Evolutionary conservation across 2,797 vertebrate genomes (phyloP).

Genomic region (Salarias fasciatus): DNA sequence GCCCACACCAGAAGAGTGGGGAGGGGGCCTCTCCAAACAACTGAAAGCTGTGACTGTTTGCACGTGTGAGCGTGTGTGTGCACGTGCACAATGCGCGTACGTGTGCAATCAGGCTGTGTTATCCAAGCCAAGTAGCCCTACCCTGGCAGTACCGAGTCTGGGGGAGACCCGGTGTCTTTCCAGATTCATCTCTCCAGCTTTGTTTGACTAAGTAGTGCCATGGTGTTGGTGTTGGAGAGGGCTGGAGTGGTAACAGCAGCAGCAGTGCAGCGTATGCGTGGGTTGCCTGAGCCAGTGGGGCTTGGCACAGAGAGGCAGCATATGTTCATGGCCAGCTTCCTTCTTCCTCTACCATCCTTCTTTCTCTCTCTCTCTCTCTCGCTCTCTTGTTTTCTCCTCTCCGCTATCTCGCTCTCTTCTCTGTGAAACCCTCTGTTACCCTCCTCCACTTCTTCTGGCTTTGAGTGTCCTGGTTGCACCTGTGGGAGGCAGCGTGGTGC

Average conservation of each 20-base stretch:
- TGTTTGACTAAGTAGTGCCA: conserved; percentile 79
- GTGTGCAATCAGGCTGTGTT: conserved; percentile 57
- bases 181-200: conserved; percentile 78
- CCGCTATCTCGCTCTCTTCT: conserved; percentile 17
- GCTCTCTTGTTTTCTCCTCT: conserved; percentile 13
- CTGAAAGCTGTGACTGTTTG: conserved; percentile 34
- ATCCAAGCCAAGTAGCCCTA: conserved; percentile 57
- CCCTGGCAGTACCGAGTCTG: conserved; percentile 61
- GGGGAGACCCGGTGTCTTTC: conserved; percentile 68
- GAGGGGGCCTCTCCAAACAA: conserved; percentile 30
- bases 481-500: conserved; percentile 31
- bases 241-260: conserved; percentile 73
- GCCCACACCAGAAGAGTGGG: conserved; percentile 36
- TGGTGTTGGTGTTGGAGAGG: conserved; percentile 76
- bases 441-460: conserved; percentile 22
- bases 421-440: conserved; percentile 21
- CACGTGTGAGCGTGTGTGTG: conserved; percentile 8
- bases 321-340: conserved; percentile 77
- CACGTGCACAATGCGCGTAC: conserved; percentile 11
- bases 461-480: conserved; percentile 26
- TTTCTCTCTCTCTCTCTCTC: conserved; percentile 37
- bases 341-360: conserved; percentile 61
- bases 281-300: conserved; percentile 74
- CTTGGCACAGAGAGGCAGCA: conserved; percentile 77
- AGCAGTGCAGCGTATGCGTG: conserved; percentile 72